These are phyloP conservation scores for Archips xylosteana DNA, from an alignment of 2,888 invertebrate genomes.

Conservation along the genomic window DNA sequence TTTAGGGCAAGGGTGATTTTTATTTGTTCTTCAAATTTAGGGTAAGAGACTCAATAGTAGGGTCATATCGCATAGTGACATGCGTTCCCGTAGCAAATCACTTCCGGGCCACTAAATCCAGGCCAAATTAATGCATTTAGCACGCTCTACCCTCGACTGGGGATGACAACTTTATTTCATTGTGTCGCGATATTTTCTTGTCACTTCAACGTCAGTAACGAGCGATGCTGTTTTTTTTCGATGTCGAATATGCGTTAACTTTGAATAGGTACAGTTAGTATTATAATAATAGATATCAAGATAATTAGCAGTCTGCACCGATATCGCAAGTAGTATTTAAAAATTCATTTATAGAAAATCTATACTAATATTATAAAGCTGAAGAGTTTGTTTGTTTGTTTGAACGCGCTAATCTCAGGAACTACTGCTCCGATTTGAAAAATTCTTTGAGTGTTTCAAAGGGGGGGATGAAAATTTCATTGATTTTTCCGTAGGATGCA, in stretches of 20 bases:
- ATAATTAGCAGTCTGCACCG: not conserved
- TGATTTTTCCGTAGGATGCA: too few relatives aligned
- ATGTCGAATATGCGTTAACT: conserved; percentile 23
- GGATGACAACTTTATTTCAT: conserved; percentile 85
- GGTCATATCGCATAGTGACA: conserved; percentile 77
- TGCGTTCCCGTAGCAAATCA: conserved; percentile 85
- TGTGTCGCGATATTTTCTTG: conserved; percentile 82
- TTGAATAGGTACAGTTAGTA: not conserved
- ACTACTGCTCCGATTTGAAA: too few relatives aligned
- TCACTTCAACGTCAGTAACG: conserved; percentile 73
- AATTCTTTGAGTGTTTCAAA: too few relatives aligned
- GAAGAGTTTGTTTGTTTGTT: too few relatives aligned
- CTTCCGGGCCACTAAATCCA: conserved; percentile 85
- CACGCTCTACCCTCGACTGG: conserved; percentile 81
- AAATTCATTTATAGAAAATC: not conserved
- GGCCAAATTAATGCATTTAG: conserved; percentile 86
- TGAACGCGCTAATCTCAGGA: too few relatives aligned
- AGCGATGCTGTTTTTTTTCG: conserved; percentile 46
- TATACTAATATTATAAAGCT: too few relatives aligned
- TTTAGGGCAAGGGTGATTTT: conserved; percentile 62
- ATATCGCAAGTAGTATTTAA: not conserved
- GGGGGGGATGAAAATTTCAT: too few relatives aligned
- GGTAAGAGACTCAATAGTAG: conserved; percentile 74
- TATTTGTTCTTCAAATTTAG: conserved; percentile 55
- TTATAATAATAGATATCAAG: not conserved